These are phyloP conservation scores for Aphaenogaster floridana DNA, from an alignment of 1,140 invertebrate species.

Conservation along the genomic window DNA sequence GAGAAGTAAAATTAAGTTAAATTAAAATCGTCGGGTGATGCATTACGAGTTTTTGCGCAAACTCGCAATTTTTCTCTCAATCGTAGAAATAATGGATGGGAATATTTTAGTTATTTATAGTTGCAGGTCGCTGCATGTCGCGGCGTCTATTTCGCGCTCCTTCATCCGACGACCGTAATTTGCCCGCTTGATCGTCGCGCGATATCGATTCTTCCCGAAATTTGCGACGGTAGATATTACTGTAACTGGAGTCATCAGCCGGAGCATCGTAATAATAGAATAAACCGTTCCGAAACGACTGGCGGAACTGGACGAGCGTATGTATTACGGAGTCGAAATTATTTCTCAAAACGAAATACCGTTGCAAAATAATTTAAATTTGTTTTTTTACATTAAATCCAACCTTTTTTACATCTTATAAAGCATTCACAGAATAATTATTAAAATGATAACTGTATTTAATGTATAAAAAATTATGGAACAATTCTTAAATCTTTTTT, in stretches of 20 bases:
- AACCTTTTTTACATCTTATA: neutral
- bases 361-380: neutral
- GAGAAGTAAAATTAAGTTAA: neutral
- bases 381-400: neutral
- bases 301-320: neutral
- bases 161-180: neutral
- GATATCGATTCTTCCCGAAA: slow-evolving; percentile 50
- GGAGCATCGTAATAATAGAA: slow-evolving; percentile 53
- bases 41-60: neutral
- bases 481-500: neutral
- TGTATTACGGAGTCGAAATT: slow-evolving; percentile 6
- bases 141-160: neutral
- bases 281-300: slow-evolving; percentile 1
- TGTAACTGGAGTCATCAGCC: slow-evolving; percentile 39
- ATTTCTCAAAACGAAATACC: neutral
- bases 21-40: neutral
- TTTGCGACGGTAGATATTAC: slow-evolving; percentile 34
- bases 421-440: neutral
- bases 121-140: neutral
- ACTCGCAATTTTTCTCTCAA: neutral
- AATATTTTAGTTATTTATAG: slow-evolving; percentile 8
- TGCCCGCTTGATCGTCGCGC: slow-evolving; percentile 19
- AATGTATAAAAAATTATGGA: neutral
- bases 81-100: neutral
- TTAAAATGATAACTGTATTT: neutral